These are phyloP conservation scores for Syncerus caffer DNA, from an alignment of 2,797 vertebrate genomes.

Conservation along the genomic window DNA sequence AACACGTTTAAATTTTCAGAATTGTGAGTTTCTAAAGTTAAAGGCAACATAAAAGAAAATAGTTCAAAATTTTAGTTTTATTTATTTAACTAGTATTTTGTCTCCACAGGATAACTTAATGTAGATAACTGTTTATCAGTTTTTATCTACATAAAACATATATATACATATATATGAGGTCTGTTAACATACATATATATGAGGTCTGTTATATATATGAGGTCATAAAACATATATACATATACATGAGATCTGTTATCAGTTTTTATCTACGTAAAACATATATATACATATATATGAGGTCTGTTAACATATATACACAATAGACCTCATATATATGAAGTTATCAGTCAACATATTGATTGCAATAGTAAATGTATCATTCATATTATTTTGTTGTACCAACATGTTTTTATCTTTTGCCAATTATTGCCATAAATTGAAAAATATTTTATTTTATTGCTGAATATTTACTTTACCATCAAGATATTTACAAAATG, in stretches of 20 bases:
- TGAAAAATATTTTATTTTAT: background rate
- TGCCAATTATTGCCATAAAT: background rate
- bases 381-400: background rate
- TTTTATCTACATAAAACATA: background rate
- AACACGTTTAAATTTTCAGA: background rate
- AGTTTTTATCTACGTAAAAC: background rate
- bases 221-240: too few species aligned
- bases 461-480: background rate
- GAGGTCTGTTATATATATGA: background rate
- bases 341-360: background rate
- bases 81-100: background rate
- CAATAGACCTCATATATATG: background rate
- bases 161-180: background rate
- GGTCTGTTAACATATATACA: background rate
- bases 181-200: background rate
- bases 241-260: too few species aligned
- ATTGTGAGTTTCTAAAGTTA: background rate
- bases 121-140: background rate
- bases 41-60: background rate
- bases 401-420: background rate
- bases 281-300: background rate
- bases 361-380: background rate
- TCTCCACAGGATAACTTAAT: background rate
- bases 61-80: background rate
- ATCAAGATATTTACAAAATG: background rate